A percentile compares a stretch with the other conserved stretches of the same genome.
Conservation (phyloP, 2,888 invertebrate species). For the Conistra vaccinii region DNA sequence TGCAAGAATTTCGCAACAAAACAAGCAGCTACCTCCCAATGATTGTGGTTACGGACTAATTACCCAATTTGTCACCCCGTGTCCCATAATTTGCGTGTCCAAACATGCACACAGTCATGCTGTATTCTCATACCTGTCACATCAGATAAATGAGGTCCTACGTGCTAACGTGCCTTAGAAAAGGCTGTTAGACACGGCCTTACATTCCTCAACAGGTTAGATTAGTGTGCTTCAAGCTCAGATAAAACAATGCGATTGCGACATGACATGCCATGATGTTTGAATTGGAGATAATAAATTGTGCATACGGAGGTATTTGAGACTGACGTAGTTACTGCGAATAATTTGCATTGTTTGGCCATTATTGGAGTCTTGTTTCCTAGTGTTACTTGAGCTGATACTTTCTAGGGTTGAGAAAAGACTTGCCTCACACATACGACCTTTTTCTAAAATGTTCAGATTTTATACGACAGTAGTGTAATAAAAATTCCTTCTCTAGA, state of each 20-base stretch:
- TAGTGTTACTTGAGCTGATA: not conserved
- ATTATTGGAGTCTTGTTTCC: conserved; percentile 16
- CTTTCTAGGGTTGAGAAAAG: not conserved
- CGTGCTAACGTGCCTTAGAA: conserved; percentile 79
- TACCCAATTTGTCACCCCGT: conserved; percentile 82
- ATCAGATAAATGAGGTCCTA: conserved; percentile 81
- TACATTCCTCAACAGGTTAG: conserved; percentile 83
- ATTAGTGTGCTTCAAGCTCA: conserved; percentile 69
- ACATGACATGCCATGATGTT: conserved; percentile 74
- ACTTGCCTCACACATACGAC: not conserved
- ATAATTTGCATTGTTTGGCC: conserved; percentile 40
- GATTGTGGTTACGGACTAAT: conserved; percentile 78
- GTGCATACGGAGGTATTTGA: conserved; percentile 58
- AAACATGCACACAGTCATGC: conserved; percentile 66
- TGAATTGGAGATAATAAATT: conserved; percentile 67
- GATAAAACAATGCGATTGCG: conserved; percentile 78
- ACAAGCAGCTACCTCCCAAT: conserved; percentile 34
- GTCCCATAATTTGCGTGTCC: conserved; percentile 64
- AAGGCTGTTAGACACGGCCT: conserved; percentile 77
- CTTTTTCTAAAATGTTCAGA: not conserved
- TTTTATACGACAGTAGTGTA: not conserved
- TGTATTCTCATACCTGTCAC: conserved; percentile 81
- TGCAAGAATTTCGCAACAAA: conserved; percentile 58
- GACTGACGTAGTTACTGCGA: conserved; percentile 43
- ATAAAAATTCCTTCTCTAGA: conserved; percentile 48